Conservation (phyloP, 2,888 invertebrate genomes). For the Diarsia dahlii region DNA sequence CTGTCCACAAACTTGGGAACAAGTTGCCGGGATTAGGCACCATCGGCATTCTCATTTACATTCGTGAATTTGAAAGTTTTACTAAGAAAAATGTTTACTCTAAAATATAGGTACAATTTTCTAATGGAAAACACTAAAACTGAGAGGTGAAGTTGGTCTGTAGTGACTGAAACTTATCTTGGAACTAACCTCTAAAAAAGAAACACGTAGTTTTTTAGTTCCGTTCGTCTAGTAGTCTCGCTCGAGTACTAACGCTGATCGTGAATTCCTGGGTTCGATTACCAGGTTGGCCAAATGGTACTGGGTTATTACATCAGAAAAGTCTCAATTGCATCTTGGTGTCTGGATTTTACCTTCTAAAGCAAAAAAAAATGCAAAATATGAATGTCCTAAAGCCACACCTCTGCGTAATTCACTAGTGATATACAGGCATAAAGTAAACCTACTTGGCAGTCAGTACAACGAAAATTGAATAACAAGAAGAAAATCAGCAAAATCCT, state of each 20-base stretch:
- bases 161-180: neutral
- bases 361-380: neutral
- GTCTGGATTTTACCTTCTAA: too few relatives aligned
- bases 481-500: slow-evolving; percentile 11
- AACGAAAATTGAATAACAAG: slow-evolving; percentile 17
- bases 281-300: neutral
- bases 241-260: neutral
- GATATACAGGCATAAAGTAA: neutral
- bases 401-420: neutral
- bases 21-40: slow-evolving; percentile 29
- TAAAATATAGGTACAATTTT: neutral
- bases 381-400: neutral
- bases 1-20: slow-evolving; percentile 25
- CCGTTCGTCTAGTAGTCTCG: neutral
- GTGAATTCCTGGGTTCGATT: neutral
- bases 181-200: neutral
- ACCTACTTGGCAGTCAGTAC: neutral
- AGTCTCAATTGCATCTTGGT: neutral
- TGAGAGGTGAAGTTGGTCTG: neutral
- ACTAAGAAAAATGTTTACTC: slow-evolving; percentile 3
- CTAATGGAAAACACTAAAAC: neutral
- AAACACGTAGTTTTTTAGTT: neutral
- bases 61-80: slow-evolving; percentile 12
- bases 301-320: neutral
- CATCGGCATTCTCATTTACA: slow-evolving; percentile 14